These are phyloP conservation scores for Dinoponera quadriceps DNA, from an alignment of 1,140 invertebrate genomes.

Conservation along the genomic window DNA sequence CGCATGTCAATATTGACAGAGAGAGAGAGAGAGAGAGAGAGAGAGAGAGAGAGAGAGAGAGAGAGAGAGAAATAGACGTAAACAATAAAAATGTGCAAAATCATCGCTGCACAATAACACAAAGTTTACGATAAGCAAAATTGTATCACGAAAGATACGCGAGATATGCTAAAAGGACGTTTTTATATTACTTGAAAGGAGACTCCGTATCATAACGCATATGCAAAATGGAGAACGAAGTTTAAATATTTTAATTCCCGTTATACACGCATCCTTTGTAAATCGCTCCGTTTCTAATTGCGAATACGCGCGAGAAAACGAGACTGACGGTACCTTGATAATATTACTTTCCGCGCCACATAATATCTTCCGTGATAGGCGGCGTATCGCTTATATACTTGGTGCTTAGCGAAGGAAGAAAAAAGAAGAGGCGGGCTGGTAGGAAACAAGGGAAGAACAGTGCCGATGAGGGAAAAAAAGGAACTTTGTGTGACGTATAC, in stretches of 20 bases:
- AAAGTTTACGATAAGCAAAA: no score
- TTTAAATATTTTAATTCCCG: background rate
- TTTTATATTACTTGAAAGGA: background rate
- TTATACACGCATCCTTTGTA: background rate
- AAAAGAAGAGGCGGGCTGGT: conserved; percentile 2
- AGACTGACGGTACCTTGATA: conserved; percentile 25
- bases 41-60: no score
- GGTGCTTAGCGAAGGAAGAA: conserved; percentile 49
- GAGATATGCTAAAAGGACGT: no score
- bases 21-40: background rate
- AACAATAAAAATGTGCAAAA: background rate
- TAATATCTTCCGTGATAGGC: conserved; percentile 53
- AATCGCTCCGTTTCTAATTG: conserved; percentile 5
- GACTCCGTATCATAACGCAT: no score
- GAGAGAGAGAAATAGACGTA: background rate
- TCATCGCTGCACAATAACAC: background rate
- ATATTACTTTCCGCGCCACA: conserved; percentile 27
- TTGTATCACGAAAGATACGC: no score
- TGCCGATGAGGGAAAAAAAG: conserved; percentile 48
- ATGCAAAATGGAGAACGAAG: background rate
- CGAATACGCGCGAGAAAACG: conserved; percentile 13
- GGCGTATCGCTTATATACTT: conserved; percentile 37
- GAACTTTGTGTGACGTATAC: conserved; percentile 57
- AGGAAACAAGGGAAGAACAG: conserved; percentile 34
- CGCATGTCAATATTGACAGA: conserved; percentile 26